Evolutionary conservation across 1,140 invertebrate species (phyloP).

Genomic region (Cydia amplana): DNA sequence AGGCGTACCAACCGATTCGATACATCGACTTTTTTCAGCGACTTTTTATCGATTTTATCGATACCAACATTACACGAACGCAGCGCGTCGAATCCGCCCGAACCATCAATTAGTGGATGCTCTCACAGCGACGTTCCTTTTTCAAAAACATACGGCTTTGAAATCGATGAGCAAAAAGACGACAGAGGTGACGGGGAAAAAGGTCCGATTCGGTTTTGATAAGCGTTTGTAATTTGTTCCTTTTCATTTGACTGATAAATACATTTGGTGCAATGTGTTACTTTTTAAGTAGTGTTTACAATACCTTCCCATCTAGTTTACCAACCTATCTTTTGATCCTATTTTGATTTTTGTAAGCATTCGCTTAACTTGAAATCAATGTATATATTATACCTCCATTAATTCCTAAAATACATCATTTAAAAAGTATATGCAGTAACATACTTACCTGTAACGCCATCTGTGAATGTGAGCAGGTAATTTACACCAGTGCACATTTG

Average conservation of each 20-base stretch:
- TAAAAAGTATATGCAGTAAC: background rate
- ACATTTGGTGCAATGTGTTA: background rate
- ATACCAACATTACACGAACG: conserved; percentile 54
- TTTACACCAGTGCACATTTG: background rate
- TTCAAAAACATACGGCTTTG: conserved; percentile 64
- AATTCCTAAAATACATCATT: background rate
- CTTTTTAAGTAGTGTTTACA: background rate
- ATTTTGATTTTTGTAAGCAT: background rate
- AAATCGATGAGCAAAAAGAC: conserved; percentile 54
- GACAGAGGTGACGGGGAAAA: conserved; percentile 57
- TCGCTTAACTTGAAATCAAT: background rate
- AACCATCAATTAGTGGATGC: conserved; percentile 68
- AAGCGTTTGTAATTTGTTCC: conserved; percentile 56
- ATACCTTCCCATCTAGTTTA: background rate
- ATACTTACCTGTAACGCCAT: conserved; percentile 8
- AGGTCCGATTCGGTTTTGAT: conserved; percentile 59
- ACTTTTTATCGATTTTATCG: conserved; percentile 48
- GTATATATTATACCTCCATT: background rate
- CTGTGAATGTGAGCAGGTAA: background rate
- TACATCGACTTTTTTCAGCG: conserved; percentile 55
- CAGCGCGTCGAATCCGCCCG: conserved; percentile 66
- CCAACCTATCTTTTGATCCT: background rate
- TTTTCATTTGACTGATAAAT: conserved; percentile 51
- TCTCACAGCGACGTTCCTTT: conserved; percentile 60
- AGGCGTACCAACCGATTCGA: conserved; percentile 67